Evolutionary conservation across 2,797 vertebrate species (phyloP).

Genomic region (Calcarius lapponicus): DNA sequence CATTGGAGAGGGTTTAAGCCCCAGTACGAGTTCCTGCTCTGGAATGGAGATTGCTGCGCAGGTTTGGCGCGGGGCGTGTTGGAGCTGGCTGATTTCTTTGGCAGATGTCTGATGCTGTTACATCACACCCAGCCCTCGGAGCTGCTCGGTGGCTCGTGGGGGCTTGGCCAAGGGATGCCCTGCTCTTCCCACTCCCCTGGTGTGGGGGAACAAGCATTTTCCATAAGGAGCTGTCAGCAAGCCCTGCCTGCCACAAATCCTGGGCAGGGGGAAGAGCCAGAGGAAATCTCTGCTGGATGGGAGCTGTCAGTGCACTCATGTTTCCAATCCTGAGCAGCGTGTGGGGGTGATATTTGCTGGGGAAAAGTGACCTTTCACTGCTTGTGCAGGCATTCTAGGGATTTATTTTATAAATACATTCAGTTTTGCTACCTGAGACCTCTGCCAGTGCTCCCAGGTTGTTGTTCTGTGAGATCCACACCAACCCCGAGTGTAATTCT

Average conservation of each 20-base stretch:
- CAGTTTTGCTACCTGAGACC: neutral
- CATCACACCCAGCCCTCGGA: neutral
- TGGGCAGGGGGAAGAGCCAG: neutral
- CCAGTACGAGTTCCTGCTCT: neutral
- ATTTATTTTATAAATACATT: neutral
- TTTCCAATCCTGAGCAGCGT: neutral
- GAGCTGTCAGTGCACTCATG: neutral
- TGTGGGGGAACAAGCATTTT: neutral
- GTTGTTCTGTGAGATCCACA: neutral
- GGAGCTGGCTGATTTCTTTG: slow-evolving; percentile 21
- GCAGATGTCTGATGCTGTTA: slow-evolving; percentile 4
- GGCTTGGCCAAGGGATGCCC: neutral
- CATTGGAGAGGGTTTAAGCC: neutral
- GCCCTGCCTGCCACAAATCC: neutral
- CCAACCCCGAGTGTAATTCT: neutral
- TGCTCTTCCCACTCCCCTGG: neutral
- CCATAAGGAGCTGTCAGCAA: neutral
- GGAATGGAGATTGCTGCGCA: neutral
- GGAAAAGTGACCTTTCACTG: neutral
- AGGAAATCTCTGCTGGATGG: neutral
- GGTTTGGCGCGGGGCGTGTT: neutral
- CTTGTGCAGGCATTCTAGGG: neutral
- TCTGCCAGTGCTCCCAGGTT: neutral
- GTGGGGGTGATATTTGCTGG: neutral
- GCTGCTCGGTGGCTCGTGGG: neutral